phyloP scores from a whole-genome alignment of 2,797 vertebrate genomes.

The Gambusia yucatana region DNA sequence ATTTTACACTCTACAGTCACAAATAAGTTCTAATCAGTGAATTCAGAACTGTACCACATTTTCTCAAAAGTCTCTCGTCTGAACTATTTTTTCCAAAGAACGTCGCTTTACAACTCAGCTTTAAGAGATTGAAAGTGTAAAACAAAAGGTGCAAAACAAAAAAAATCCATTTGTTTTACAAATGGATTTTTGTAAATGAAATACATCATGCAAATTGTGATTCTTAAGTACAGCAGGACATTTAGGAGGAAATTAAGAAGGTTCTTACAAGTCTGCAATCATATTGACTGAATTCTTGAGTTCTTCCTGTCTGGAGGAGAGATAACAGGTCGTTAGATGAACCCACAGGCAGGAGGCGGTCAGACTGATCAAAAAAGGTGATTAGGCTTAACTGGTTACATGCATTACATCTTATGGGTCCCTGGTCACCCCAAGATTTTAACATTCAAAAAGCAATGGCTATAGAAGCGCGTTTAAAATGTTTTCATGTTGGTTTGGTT shows the following conservation, averaged over 20 bases:
- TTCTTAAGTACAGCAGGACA: background rate
- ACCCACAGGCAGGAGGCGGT: background rate
- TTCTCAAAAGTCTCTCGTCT: background rate
- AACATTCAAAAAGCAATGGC: background rate
- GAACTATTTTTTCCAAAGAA: background rate
- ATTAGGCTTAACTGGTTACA: background rate
- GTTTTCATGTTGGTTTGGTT: background rate
- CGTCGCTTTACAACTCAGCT: no score
- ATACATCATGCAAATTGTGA: no score
- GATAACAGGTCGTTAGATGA: constrained; percentile 20
- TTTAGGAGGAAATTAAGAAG: constrained; percentile 22
- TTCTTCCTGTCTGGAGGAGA: constrained; percentile 74
- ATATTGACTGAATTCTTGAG: constrained; percentile 68
- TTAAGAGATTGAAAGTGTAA: background rate
- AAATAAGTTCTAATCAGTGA: background rate
- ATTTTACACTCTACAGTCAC: background rate
- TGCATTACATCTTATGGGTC: background rate
- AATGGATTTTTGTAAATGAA: no score
- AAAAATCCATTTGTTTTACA: no score
- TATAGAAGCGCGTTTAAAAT: background rate
- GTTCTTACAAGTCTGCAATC: constrained; percentile 79
- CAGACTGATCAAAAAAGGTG: background rate
- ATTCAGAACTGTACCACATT: background rate
- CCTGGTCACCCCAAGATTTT: background rate
- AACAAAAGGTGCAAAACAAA: background rate